Percentiles rank a stretch among this genome's conserved stretches.
These are phyloP conservation scores for Phortica magna DNA, from an alignment of 2,888 invertebrate species.

Conservation along the genomic window DNA sequence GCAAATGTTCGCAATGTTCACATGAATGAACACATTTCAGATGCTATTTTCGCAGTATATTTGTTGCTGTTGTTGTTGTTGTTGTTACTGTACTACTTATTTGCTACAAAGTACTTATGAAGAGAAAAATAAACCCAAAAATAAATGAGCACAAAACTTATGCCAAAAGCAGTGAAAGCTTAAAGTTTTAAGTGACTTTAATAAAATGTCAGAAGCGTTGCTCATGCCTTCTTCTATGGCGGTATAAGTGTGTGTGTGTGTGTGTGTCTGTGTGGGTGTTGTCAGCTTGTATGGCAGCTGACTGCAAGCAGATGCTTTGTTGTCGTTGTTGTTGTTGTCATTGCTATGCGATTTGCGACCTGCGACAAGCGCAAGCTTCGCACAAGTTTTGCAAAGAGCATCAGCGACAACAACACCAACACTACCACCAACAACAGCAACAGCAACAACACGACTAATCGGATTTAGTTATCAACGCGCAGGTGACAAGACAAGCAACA, in stretches of 20 bases:
- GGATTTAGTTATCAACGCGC: conserved; percentile 69
- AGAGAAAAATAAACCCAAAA: background rate
- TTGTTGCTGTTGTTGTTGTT: background rate
- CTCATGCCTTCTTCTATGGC: background rate
- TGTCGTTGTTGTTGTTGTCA: background rate
- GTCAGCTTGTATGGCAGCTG: background rate
- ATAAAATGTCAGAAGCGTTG: conserved; percentile 3
- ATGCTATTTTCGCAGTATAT: background rate
- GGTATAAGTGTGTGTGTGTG: background rate
- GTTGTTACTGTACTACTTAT: background rate
- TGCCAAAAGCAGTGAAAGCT: conserved; percentile 14
- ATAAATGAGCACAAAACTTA: background rate
- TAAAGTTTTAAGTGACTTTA: conserved; percentile 13
- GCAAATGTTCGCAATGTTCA: background rate
- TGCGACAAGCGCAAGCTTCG: background rate
- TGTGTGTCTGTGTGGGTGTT: too few species aligned
- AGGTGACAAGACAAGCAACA: conserved; percentile 63
- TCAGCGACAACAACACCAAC: conserved; percentile 1
- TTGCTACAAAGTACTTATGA: conserved; percentile 6
- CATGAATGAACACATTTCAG: conserved; percentile 9
- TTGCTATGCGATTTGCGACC: background rate
- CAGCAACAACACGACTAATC: conserved; percentile 57
- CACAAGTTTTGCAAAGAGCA: conserved; percentile 24
- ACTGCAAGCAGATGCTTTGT: conserved; percentile 3
- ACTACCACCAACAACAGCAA: conserved; percentile 10